Evolutionary conservation across 1,140 invertebrate genomes (phyloP).

Genomic region (Drosophila gunungcola): DNA sequence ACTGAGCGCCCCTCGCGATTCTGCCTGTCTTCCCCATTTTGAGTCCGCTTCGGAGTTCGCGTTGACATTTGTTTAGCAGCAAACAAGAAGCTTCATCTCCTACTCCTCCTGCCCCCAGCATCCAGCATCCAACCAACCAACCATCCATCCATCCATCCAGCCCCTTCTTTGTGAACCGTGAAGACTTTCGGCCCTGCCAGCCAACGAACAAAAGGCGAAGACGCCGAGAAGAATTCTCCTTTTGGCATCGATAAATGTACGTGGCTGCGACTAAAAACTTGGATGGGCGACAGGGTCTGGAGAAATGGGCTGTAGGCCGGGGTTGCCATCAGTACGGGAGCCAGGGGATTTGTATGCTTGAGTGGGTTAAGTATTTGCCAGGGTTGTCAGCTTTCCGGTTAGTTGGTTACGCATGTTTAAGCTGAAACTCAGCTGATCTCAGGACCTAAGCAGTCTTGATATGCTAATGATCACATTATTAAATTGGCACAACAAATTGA

Average conservation of each 20-base stretch:
- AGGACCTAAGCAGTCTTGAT: not conserved
- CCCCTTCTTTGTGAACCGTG: constrained; percentile 62
- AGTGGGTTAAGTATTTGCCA: constrained; percentile 67
- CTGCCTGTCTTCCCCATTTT: not conserved
- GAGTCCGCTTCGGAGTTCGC: constrained; percentile 21
- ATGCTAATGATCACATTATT: not conserved
- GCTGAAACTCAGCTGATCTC: not conserved
- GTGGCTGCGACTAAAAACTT: constrained; percentile 25
- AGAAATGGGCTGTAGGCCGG: not conserved
- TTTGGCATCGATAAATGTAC: constrained; percentile 70
- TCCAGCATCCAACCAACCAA: not conserved
- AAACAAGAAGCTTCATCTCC: constrained; percentile 70
- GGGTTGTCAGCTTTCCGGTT: constrained; percentile 51
- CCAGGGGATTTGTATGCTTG: constrained; percentile 46
- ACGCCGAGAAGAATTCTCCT: constrained; percentile 23
- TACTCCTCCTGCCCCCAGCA: constrained; percentile 13
- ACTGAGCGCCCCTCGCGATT: constrained; percentile 41
- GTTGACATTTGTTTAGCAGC: constrained; percentile 81
- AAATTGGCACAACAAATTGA: not conserved
- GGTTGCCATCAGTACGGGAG: constrained; percentile 16
- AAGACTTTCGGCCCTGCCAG: constrained; percentile 45
- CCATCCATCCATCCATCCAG: constrained; percentile 5
- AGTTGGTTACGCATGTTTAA: constrained; percentile 3
- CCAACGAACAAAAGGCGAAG: constrained; percentile 62
- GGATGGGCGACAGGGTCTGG: constrained; percentile 12